phyloP scores from a whole-genome alignment of 2,888 invertebrate genomes.

The Lampropteryx suffumata region DNA sequence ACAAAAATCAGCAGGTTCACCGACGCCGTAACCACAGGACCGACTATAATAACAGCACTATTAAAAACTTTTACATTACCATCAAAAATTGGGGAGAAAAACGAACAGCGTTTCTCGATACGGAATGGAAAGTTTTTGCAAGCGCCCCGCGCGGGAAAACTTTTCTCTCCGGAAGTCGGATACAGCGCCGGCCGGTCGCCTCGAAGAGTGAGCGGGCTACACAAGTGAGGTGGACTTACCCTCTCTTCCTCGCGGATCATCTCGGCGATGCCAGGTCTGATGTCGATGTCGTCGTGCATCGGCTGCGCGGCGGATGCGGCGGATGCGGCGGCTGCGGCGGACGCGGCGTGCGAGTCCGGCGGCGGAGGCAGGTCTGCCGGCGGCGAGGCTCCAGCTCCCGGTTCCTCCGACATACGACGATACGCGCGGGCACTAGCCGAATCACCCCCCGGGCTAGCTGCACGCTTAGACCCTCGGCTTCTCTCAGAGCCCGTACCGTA shows the following conservation, averaged over 20 bases:
- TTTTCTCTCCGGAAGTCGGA: conserved; percentile 37
- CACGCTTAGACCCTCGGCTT: conserved; percentile 43
- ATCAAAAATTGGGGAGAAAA: conserved; percentile 49
- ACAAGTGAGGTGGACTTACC: conserved; percentile 85
- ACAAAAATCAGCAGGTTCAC: too few species aligned
- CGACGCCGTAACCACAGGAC: too few species aligned
- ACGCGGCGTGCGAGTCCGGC: conserved; percentile 43
- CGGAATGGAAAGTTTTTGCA: conserved; percentile 61
- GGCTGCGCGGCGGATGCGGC: conserved; percentile 50
- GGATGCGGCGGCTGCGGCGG: conserved; percentile 42
- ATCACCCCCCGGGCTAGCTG: conserved; percentile 46
- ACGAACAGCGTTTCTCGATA: conserved; percentile 64
- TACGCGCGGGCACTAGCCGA: conserved; percentile 46
- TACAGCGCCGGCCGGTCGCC: not conserved
- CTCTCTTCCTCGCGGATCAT: conserved; percentile 98
- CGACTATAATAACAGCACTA: too few species aligned
- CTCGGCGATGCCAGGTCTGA: conserved; percentile 97
- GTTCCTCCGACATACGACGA: conserved; percentile 49
- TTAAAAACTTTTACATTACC: too few species aligned
- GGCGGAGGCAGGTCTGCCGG: conserved; percentile 43
- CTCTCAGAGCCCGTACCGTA: conserved; percentile 63
- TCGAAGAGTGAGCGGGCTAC: not conserved
- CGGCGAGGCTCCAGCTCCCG: conserved; percentile 43
- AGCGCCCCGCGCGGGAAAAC: conserved; percentile 32
- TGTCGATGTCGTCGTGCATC: conserved; percentile 92